Conservation (phyloP, 1,140 invertebrate genomes). For the Oedothorax gibbosus region DNA sequence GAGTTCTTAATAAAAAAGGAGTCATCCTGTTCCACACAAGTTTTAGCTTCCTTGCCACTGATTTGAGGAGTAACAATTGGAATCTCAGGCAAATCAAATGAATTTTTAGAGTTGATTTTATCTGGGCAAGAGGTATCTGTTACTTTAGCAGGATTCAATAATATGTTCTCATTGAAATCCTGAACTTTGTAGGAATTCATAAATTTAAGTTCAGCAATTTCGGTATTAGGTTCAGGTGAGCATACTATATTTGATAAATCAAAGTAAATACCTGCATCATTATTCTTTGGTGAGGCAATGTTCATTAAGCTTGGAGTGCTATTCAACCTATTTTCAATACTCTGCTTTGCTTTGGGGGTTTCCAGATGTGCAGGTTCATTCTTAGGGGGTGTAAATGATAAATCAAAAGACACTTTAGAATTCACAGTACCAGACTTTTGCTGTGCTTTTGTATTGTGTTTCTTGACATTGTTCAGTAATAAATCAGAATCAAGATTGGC, state of each 20-base stretch:
- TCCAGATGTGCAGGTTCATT: too few relatives aligned
- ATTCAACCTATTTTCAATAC: too few relatives aligned
- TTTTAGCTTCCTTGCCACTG: not conserved
- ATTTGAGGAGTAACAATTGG: not conserved
- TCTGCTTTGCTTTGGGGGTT: too few relatives aligned
- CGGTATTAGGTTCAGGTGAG: not conserved
- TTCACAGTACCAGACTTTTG: not conserved
- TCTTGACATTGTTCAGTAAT: not conserved
- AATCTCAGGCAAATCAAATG: not conserved
- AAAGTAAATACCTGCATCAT: not conserved
- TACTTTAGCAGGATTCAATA: not conserved
- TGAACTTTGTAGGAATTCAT: not conserved
- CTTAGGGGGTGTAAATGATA: too few relatives aligned
- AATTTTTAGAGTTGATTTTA: not conserved
- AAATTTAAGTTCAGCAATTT: not conserved
- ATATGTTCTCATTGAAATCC: not conserved
- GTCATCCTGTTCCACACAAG: not conserved
- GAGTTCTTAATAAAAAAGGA: not conserved
- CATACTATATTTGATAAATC: not conserved
- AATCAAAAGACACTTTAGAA: too few relatives aligned
- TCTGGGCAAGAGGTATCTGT: not conserved
- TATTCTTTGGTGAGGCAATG: too few relatives aligned
- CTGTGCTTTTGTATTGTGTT: not conserved
- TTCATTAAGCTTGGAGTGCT: too few relatives aligned
- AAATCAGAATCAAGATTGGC: constrained; percentile 21